Conservation (phyloP, 2,113 vertebrate genomes). For the Rhynchopsitta pachyrhyncha region DNA sequence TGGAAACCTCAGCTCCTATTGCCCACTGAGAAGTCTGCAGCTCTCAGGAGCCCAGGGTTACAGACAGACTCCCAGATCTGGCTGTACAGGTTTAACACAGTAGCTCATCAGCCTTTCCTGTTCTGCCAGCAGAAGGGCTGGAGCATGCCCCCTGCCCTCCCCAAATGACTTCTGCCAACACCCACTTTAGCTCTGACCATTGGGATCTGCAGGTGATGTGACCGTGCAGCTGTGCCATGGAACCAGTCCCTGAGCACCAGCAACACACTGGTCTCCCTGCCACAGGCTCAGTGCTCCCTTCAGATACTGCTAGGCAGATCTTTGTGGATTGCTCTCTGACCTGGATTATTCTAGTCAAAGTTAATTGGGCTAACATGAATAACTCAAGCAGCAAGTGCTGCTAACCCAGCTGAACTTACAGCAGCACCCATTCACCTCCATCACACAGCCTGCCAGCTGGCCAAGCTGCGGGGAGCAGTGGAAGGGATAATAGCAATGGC, state of each 20-base stretch:
- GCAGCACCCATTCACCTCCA: not conserved
- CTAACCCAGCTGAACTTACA: fast-evolving
- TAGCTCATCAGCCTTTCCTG: not conserved
- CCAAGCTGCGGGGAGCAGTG: not conserved
- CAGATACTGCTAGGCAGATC: not conserved
- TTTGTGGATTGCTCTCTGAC: not conserved
- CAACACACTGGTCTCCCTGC: not conserved
- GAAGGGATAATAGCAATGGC: not conserved
- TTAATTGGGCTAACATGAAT: fast-evolving
- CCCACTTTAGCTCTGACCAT: fast-evolving
- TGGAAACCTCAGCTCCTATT: not conserved
- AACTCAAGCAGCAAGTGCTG: not conserved
- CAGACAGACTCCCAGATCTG: not conserved
- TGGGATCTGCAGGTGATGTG: fast-evolving
- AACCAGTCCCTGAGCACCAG: not conserved
- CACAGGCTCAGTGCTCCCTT: not conserved
- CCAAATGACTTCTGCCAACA: not conserved
- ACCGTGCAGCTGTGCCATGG: fast-evolving
- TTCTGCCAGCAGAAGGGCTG: not conserved
- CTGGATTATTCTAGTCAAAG: not conserved
- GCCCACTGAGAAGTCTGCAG: not conserved
- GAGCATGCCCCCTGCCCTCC: not conserved
- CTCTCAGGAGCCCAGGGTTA: not conserved
- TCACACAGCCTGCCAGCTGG: not conserved
- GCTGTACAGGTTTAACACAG: not conserved